These are phyloP conservation scores for Quadroppia sp. DNA, from an alignment of 2,888 invertebrate species.

Conservation along the genomic window DNA sequence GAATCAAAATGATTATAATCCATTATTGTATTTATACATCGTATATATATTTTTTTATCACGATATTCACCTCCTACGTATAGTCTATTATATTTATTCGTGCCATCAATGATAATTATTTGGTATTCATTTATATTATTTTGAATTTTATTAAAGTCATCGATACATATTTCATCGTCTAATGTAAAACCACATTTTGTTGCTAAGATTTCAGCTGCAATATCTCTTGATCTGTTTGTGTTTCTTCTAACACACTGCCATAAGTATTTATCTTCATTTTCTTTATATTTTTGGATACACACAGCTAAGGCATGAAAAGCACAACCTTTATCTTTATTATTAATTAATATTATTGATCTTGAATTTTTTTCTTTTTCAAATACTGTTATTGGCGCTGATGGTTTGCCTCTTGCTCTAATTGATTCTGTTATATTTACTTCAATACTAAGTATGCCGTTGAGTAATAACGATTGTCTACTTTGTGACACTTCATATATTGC, in stretches of 20 bases:
- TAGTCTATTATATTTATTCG: neutral
- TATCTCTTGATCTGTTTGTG: neutral
- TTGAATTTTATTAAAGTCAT: constrained; percentile 1
- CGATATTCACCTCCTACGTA: neutral
- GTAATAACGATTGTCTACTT: neutral
- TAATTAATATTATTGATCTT: neutral
- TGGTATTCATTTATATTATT: neutral
- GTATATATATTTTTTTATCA: neutral
- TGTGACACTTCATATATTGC: neutral
- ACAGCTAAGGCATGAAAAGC: constrained; percentile 16
- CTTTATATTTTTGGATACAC: neutral
- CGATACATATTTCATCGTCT: neutral
- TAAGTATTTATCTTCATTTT: neutral
- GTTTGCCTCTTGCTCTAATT: neutral
- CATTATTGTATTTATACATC: neutral
- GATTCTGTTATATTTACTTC: neutral
- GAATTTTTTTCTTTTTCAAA: neutral
- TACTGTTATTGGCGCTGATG: neutral
- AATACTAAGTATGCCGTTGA: neutral
- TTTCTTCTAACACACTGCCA: constrained; percentile 1
- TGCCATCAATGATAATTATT: neutral
- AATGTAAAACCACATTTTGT: neutral
- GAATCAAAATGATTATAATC: neutral
- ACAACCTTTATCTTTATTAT: constrained; percentile 9
- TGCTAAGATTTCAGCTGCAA: neutral